A percentile compares a stretch with the other conserved stretches of the same genome.
Evolutionary conservation across 2,113 vertebrate genomes (phyloP).

Genomic region (Microcebus murinus): DNA sequence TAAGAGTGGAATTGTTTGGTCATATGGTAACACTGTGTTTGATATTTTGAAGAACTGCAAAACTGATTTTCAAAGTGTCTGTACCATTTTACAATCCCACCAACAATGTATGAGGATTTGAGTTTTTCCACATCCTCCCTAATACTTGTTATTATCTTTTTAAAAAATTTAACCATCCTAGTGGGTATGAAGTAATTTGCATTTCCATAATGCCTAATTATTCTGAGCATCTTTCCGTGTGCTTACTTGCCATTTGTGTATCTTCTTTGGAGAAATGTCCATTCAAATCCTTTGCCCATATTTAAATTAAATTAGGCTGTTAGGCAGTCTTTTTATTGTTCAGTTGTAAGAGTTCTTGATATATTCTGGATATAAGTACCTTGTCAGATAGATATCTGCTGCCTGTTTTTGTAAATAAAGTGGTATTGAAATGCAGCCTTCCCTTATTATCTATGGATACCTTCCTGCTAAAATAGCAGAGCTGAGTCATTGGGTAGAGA

Average conservation of each 20-base stretch:
- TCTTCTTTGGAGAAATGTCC: not conserved
- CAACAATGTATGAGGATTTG: not conserved
- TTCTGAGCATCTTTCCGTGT: not conserved
- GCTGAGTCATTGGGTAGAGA: not conserved
- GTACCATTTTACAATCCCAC: not conserved
- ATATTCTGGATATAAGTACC: not conserved
- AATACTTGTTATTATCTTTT: not conserved
- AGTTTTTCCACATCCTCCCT: not conserved
- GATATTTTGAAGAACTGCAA: not conserved
- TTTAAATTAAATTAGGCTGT: not conserved
- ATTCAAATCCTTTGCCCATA: not conserved
- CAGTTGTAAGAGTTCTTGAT: not conserved
- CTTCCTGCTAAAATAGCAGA: not conserved
- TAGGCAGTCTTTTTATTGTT: not conserved
- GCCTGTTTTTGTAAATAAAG: constrained; percentile 1
- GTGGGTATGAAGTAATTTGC: not conserved
- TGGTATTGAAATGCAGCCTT: not conserved
- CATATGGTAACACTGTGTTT: not conserved
- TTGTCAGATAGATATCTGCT: not conserved
- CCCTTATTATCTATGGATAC: not conserved
- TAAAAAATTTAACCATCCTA: not conserved
- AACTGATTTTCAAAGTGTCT: not conserved
- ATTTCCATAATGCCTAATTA: not conserved
- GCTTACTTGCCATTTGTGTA: not conserved
- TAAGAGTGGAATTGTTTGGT: not conserved